A percentile compares a stretch with the other conserved stretches of the same genome.
phyloP scores from a whole-genome alignment of 2,797 vertebrate species.

The Gymnothorax javanicus region DNA sequence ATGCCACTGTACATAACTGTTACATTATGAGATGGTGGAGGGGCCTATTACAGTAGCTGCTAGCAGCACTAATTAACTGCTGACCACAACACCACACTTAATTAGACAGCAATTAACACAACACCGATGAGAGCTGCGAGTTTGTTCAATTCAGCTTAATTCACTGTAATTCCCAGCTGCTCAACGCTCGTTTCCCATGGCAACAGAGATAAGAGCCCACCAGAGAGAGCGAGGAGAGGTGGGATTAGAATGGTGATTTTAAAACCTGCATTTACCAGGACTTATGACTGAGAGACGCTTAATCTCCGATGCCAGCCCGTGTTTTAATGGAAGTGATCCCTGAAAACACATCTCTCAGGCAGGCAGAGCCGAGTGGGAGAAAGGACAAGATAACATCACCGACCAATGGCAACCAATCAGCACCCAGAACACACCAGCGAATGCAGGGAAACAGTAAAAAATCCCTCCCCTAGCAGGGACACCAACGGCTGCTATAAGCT shows the following conservation, averaged over 20 bases:
- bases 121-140: conserved; percentile 59
- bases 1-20: no score
- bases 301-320: neutral
- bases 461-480: conserved; percentile 21
- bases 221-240: neutral
- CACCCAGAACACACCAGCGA: conserved; percentile 6
- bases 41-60: neutral
- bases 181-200: neutral
- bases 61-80: conserved; percentile 56
- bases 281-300: neutral
- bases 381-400: conserved; percentile 60
- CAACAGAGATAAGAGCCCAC: neutral
- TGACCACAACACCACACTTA: neutral
- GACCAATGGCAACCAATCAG: conserved; percentile 46
- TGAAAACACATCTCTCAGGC: neutral
- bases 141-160: conserved; percentile 54
- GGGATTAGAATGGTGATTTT: neutral
- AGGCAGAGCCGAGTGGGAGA: neutral
- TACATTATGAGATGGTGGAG: neutral
- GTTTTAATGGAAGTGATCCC: neutral
- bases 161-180: neutral
- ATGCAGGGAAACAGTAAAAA: neutral
- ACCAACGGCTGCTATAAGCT: conserved; percentile 16
- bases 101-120: conserved; percentile 47
- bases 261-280: neutral